These are phyloP conservation scores for Hipparchia sbordonii DNA, from an alignment of 2,888 invertebrate species.

Conservation along the genomic window DNA sequence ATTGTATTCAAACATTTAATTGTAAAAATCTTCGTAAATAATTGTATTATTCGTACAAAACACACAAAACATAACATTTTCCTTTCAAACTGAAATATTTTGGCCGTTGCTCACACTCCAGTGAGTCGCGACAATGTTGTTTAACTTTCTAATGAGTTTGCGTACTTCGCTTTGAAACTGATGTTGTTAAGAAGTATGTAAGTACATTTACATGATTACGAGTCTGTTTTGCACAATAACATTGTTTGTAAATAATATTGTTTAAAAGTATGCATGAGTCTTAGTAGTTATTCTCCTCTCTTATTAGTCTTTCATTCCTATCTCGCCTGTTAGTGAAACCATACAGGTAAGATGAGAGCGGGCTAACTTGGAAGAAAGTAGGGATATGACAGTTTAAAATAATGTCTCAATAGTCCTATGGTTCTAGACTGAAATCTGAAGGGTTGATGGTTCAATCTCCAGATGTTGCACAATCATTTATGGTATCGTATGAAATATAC, in stretches of 20 bases:
- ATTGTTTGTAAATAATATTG: neutral
- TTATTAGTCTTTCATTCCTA: too few relatives aligned
- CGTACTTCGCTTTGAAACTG: constrained; percentile 21
- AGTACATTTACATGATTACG: constrained; percentile 12
- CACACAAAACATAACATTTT: neutral
- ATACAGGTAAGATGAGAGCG: too few relatives aligned
- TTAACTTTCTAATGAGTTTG: constrained; percentile 41
- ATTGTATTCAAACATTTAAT: neutral
- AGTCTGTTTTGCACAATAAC: neutral
- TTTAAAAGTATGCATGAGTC: neutral
- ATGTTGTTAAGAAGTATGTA: constrained; percentile 19
- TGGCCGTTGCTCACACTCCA: constrained; percentile 23
- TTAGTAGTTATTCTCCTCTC: too few relatives aligned
- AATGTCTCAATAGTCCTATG: too few relatives aligned
- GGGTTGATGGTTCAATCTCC: too few relatives aligned
- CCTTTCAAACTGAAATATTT: constrained; percentile 11
- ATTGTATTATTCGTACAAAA: neutral
- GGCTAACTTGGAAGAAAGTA: too few relatives aligned
- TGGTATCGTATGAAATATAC: too few relatives aligned
- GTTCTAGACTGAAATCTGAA: too few relatives aligned
- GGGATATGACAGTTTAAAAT: too few relatives aligned
- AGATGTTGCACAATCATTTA: too few relatives aligned
- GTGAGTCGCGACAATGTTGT: constrained; percentile 39
- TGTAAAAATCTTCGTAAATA: neutral
- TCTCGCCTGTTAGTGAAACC: too few relatives aligned